A percentile compares a stretch with the other conserved stretches of the same genome.
Conservation (phyloP, 2,888 invertebrate genomes). For the Galerucella nymphaeae region DNA sequence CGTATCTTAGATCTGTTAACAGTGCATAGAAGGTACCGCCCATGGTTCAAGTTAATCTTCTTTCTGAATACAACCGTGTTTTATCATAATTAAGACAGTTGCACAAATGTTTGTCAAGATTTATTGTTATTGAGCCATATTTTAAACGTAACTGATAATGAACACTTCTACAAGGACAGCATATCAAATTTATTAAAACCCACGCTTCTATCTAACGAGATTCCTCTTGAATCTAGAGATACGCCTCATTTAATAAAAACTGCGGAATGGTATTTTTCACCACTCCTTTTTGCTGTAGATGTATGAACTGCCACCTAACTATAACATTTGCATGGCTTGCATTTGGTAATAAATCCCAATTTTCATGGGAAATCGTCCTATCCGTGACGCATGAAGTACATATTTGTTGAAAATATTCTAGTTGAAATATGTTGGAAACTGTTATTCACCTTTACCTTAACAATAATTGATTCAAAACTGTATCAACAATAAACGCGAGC, state of each 20-base stretch:
- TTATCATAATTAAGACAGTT: slow-evolving; percentile 51
- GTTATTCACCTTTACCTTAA: neutral
- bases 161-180: slow-evolving; percentile 48
- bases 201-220: slow-evolving; percentile 50
- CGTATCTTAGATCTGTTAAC: slow-evolving; percentile 14
- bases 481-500: too few relatives aligned
- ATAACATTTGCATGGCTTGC: slow-evolving; percentile 31
- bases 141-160: slow-evolving; percentile 55
- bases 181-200: slow-evolving; percentile 54
- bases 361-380: slow-evolving; percentile 31
- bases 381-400: slow-evolving; percentile 15
- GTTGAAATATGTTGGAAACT: slow-evolving; percentile 14
- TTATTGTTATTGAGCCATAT: slow-evolving; percentile 55
- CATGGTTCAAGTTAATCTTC: slow-evolving; percentile 27
- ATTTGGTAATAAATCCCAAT: slow-evolving; percentile 28
- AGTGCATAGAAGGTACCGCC: slow-evolving; percentile 26
- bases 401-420: neutral
- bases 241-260: slow-evolving; percentile 30
- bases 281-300: slow-evolving; percentile 29
- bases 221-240: slow-evolving; percentile 39
- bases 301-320: slow-evolving; percentile 33
- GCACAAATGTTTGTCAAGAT: slow-evolving; percentile 52
- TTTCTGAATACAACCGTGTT: slow-evolving; percentile 40
- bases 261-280: slow-evolving; percentile 24
- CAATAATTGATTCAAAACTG: neutral